Evolutionary conservation across 2,888 invertebrate genomes (phyloP).

Genomic region (Aplocera efformata): DNA sequence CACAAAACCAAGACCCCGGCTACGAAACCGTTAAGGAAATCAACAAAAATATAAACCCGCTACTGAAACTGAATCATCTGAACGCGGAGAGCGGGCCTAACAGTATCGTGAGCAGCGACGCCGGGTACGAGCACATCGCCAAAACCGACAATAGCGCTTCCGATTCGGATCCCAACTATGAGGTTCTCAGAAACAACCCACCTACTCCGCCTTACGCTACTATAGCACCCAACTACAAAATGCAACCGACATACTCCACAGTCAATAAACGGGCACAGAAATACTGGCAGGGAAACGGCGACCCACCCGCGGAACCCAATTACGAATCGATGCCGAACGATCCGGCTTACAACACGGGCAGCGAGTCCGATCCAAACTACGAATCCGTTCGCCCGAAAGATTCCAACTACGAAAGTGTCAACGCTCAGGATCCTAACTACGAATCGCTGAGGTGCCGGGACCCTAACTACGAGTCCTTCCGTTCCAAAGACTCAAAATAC

Average conservation of each 20-base stretch:
- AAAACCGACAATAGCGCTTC: conserved; percentile 72
- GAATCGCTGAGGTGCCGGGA: conserved; percentile 83
- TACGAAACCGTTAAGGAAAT: conserved; percentile 81
- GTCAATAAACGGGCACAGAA: conserved; percentile 78
- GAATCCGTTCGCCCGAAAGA: conserved; percentile 84
- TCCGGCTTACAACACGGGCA: conserved; percentile 83
- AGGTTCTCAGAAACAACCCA: conserved; percentile 83
- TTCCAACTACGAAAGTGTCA: conserved; percentile 86
- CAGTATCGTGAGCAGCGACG: conserved; percentile 83
- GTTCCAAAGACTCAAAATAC: conserved; percentile 84
- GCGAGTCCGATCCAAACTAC: conserved; percentile 87
- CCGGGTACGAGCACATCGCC: conserved; percentile 86
- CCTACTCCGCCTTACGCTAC: conserved; percentile 74
- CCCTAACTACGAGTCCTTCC: conserved; percentile 80
- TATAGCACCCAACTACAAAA: conserved; percentile 65
- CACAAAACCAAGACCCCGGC: conserved; percentile 81
- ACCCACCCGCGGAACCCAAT: conserved; percentile 84
- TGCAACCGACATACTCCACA: conserved; percentile 76
- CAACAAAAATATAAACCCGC: conserved; percentile 47
- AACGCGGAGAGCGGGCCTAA: conserved; percentile 78
- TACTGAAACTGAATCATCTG: conserved; percentile 54
- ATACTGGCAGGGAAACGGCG: conserved; percentile 75
- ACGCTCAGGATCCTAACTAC: conserved; percentile 83
- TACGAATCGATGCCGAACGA: conserved; percentile 87
- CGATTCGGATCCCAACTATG: conserved; percentile 89